A percentile compares a stretch with the other conserved stretches of the same genome.
Evolutionary conservation across 2,888 invertebrate species (phyloP).

Genomic region (Eumacrocentrus americanus): DNA sequence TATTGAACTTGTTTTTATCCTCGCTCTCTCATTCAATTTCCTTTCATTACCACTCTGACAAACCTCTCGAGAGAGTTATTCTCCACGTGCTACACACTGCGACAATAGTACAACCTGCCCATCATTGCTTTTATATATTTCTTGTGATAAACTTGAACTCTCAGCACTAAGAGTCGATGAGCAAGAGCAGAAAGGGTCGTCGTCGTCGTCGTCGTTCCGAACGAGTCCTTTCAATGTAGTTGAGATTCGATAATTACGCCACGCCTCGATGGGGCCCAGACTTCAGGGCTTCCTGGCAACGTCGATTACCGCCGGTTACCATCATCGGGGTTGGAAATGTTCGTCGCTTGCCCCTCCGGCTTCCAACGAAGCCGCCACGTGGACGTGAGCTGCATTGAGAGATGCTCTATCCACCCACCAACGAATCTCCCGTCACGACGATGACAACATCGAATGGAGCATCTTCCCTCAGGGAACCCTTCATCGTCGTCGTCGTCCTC

Average conservation of each 20-base stretch:
- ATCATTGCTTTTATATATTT: too few species aligned
- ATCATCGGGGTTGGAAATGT: conserved; percentile 21
- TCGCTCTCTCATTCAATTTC: background rate
- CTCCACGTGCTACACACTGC: too few species aligned
- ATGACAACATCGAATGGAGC: conserved; percentile 1
- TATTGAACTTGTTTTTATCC: background rate
- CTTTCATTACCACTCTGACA: too few species aligned
- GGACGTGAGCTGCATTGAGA: conserved; percentile 34
- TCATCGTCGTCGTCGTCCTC: conserved; percentile 5
- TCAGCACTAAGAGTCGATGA: too few species aligned
- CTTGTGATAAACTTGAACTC: too few species aligned
- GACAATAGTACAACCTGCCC: too few species aligned
- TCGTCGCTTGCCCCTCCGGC: conserved; percentile 27
- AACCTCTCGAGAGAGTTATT: too few species aligned
- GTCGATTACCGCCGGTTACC: conserved; percentile 18
- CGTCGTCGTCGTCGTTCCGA: too few species aligned
- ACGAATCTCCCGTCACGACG: conserved; percentile 4
- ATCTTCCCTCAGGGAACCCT: conserved; percentile 3
- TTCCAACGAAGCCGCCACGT: conserved; percentile 30
- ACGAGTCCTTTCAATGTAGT: conserved; percentile 26
- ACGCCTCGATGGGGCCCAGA: conserved; percentile 16
- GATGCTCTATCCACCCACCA: conserved; percentile 3
- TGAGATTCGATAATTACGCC: conserved; percentile 34
- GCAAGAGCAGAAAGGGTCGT: too few species aligned
- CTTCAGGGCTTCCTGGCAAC: conserved; percentile 23